These are phyloP conservation scores for Oasisia sp. DNA, from an alignment of 2,888 invertebrate genomes.

Conservation along the genomic window DNA sequence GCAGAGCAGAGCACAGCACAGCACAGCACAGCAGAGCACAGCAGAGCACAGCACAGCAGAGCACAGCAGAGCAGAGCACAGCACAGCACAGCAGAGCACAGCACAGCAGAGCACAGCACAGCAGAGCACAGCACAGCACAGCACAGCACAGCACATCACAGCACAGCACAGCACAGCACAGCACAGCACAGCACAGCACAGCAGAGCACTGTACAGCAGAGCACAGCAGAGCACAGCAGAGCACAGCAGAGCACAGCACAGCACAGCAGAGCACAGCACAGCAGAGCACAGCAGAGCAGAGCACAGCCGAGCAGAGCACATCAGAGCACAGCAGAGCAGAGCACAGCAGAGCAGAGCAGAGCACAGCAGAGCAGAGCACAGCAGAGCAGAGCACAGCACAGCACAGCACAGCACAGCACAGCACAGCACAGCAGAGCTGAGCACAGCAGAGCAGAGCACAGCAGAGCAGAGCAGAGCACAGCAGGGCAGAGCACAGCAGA, in stretches of 20 bases:
- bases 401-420: constrained; percentile 23
- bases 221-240: constrained; percentile 3
- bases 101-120: neutral
- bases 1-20: too few species aligned
- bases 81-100: constrained; percentile 23
- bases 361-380: neutral
- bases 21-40: constrained; percentile 26
- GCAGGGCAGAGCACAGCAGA: constrained; percentile 31
- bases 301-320: too few species aligned
- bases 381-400: constrained; percentile 17
- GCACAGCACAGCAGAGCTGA: constrained; percentile 14
- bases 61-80: constrained; percentile 28
- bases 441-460: constrained; percentile 35
- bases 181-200: constrained; percentile 14
- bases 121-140: neutral
- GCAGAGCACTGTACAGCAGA: neutral
- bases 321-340: too few species aligned
- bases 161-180: neutral
- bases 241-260: neutral
- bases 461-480: constrained; percentile 33
- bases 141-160: neutral
- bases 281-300: too few species aligned
- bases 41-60: constrained; percentile 18
- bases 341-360: constrained; percentile 31
- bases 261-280: constrained; percentile 17